Conservation (phyloP, 2,113 vertebrate genomes). For the Pardalotus punctatus region DNA sequence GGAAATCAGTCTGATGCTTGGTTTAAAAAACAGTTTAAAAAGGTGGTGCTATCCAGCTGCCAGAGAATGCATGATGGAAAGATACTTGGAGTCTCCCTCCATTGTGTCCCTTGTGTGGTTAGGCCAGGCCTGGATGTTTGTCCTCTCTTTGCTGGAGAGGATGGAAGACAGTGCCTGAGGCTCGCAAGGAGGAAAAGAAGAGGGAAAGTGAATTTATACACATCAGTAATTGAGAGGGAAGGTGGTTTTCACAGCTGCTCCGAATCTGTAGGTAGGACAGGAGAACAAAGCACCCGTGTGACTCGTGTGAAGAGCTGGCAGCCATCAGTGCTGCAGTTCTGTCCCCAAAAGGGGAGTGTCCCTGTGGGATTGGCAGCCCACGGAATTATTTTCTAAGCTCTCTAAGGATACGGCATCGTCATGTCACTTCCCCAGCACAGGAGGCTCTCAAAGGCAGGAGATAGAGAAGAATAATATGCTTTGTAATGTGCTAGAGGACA, state of each 20-base stretch:
- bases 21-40: neutral
- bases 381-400: neutral
- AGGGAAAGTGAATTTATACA: neutral
- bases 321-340: neutral
- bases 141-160: neutral
- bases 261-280: rapidly evolving
- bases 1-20: neutral
- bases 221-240: neutral
- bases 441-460: neutral
- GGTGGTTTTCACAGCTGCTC: neutral
- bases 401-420: rapidly evolving
- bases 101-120: neutral
- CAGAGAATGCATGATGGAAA: neutral
- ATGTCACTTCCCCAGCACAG: neutral
- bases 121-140: neutral
- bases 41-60: rapidly evolving
- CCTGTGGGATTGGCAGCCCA: neutral
- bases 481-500: neutral
- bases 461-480: neutral
- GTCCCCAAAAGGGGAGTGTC: neutral
- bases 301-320: neutral
- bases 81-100: neutral
- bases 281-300: neutral
- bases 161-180: neutral
- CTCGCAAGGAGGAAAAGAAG: neutral